Evolutionary conservation across 2,888 invertebrate genomes (phyloP), one percentile per base, ranked within the genome.

Genomic region (Ashinkailepas kermadecensis): DNA sequence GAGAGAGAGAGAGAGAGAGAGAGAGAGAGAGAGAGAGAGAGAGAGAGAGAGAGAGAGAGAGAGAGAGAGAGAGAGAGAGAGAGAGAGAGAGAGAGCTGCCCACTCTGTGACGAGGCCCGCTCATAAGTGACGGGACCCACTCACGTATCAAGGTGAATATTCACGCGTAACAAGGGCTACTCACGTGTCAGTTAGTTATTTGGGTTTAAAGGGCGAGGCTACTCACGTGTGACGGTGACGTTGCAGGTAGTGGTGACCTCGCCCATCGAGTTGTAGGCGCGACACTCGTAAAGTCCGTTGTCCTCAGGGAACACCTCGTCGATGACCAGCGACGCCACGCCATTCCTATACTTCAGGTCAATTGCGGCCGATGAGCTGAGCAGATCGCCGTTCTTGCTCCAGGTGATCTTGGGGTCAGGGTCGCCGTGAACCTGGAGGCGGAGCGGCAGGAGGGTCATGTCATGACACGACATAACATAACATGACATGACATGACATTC

Each of bases 291-390:
- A 0, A 79, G 58, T 18, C 94, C 96, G 87, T 96, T 96, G 87
- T 97, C 97, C 88, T 97, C 97, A 0, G 97, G 97, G 90, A 95
- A 97, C 79, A 96, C 92, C 89, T 97, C 97, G 86, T 93, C 93
- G 86, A 98, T 97, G 81, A 92, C 92, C 80, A 97, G 89, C 54
- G 93, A 93, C 0, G 97, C 97, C 18, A 94, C 91, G 81, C 95
- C 94, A 87, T 94, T 93, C 88, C 95, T 95, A 88, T 97, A 97
- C 88, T 95, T 96, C 82, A 97, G 91, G 87, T 96, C 95, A 86
- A 97, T 91, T 64, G 95, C 93, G 89, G 95, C 93, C 0, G 92
- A 93, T 18, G 94, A 94, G 83, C 91, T 91, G 81, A 93, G 87
- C 59, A 88, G 85, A 89, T 94, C 92, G 23, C 92, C 93, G 87